Conservation (phyloP, 1,140 invertebrate genomes). For the Drosophila mauritiana region DNA sequence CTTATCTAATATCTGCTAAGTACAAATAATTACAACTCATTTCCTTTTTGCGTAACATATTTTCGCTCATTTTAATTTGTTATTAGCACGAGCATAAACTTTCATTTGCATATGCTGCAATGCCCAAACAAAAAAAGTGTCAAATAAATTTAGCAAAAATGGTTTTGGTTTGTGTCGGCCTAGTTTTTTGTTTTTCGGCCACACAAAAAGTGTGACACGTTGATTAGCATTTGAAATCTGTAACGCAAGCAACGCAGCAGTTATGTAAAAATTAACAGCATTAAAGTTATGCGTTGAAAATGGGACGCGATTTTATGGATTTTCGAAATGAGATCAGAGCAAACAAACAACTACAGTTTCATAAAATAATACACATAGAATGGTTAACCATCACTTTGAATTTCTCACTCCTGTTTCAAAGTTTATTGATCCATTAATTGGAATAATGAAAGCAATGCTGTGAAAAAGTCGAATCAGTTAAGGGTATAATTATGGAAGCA, state of each 20-base stretch:
- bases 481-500: constrained; percentile 48
- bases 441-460: background rate
- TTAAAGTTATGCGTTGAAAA: constrained; percentile 43
- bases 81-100: constrained; percentile 61
- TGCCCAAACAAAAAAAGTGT: constrained; percentile 31
- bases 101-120: constrained; percentile 73
- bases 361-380: too few species aligned
- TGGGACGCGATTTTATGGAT: constrained; percentile 21
- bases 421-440: constrained; percentile 33
- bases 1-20: too few species aligned
- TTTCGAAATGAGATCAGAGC: constrained; percentile 1
- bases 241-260: constrained; percentile 23
- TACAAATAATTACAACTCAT: constrained; percentile 26
- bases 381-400: too few species aligned
- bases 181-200: constrained; percentile 19
- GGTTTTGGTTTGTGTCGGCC: constrained; percentile 19
- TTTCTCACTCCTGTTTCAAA: background rate
- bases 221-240: constrained; percentile 58
- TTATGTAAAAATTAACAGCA: constrained; percentile 62
- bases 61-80: constrained; percentile 68
- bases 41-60: constrained; percentile 48
- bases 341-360: background rate
- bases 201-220: constrained; percentile 42
- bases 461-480: constrained; percentile 32
- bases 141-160: constrained; percentile 45